Evolutionary conservation across 2,797 vertebrate genomes (phyloP).

Genomic region (Atherinosoma microstoma): DNA sequence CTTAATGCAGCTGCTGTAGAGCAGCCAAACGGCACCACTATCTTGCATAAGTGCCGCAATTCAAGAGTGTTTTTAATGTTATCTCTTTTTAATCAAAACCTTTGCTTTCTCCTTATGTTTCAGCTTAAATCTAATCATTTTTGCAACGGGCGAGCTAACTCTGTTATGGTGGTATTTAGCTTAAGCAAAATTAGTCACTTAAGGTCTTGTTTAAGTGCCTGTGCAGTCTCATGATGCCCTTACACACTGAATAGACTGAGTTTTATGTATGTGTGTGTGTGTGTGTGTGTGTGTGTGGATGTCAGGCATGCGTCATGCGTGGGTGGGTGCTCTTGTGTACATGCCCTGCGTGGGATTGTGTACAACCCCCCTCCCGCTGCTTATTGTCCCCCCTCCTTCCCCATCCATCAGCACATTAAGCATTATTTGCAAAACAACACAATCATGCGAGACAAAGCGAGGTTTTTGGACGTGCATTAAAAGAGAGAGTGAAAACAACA

Average conservation of each 20-base stretch:
- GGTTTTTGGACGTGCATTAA: conserved; percentile 56
- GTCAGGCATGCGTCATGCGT: conserved; percentile 71
- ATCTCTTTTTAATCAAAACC: conserved; percentile 63
- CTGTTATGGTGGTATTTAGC: conserved; percentile 58
- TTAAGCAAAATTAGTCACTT: conserved; percentile 69
- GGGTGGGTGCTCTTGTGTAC: conserved; percentile 61
- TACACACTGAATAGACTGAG: conserved; percentile 38
- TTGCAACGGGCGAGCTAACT: conserved; percentile 58
- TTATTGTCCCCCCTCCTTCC: not conserved
- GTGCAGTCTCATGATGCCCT: conserved; percentile 53
- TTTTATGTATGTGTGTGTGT: conserved; percentile 10
- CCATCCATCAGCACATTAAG: conserved; percentile 54
- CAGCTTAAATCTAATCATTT: conserved; percentile 65
- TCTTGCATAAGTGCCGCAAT: conserved; percentile 41
- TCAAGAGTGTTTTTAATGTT: conserved; percentile 42
- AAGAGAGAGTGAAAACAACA: conserved; percentile 73
- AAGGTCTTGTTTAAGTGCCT: conserved; percentile 71
- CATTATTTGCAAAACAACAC: conserved; percentile 73
- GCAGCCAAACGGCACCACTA: conserved; percentile 29
- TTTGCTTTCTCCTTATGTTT: conserved; percentile 62
- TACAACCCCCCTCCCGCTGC: conserved; percentile 13
- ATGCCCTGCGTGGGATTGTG: conserved; percentile 73
- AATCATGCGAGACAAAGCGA: conserved; percentile 69
- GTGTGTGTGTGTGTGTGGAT: conserved; percentile 44
- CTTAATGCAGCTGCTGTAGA: conserved; percentile 36